Evolutionary conservation across 2,797 vertebrate species (phyloP).

Genomic region (Siniperca obscura): DNA sequence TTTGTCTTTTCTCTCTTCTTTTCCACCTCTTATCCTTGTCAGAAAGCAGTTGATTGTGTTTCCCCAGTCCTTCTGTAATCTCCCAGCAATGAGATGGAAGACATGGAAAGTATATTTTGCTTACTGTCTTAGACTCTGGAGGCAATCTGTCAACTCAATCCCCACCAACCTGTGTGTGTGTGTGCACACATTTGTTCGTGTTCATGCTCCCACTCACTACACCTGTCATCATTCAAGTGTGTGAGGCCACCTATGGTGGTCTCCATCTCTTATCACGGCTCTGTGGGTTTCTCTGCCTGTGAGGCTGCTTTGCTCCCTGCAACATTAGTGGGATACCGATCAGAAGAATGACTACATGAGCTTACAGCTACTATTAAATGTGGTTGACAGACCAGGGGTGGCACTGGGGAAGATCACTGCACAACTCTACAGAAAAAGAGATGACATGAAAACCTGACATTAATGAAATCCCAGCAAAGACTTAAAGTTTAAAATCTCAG

Average conservation of each 20-base stretch:
- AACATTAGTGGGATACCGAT: conserved; percentile 23
- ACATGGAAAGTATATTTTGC: conserved; percentile 46
- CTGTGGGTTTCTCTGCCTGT: conserved; percentile 45
- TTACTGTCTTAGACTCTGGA: conserved; percentile 56
- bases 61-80: conserved; percentile 59
- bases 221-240: conserved; percentile 49
- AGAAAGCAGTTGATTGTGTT: conserved; percentile 56
- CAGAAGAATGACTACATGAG: conserved; percentile 54
- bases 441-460: conserved; percentile 12
- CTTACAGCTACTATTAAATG: conserved; percentile 56
- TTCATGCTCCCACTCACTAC: conserved; percentile 26
- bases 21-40: conserved; percentile 43
- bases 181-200: conserved; percentile 30
- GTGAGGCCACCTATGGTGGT: conserved; percentile 40
- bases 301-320: conserved; percentile 30
- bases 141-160: conserved; percentile 68
- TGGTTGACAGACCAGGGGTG: conserved; percentile 44
- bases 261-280: conserved; percentile 65
- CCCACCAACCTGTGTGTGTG: conserved; percentile 42
- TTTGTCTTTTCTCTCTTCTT: conserved; percentile 30
- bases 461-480: conserved; percentile 34
- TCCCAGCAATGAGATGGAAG: conserved; percentile 34
- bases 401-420: conserved; percentile 23
- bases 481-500: background rate
- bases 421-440: background rate